phyloP scores from a whole-genome alignment of 2,113 vertebrate species.

The Scopus umbretta region DNA sequence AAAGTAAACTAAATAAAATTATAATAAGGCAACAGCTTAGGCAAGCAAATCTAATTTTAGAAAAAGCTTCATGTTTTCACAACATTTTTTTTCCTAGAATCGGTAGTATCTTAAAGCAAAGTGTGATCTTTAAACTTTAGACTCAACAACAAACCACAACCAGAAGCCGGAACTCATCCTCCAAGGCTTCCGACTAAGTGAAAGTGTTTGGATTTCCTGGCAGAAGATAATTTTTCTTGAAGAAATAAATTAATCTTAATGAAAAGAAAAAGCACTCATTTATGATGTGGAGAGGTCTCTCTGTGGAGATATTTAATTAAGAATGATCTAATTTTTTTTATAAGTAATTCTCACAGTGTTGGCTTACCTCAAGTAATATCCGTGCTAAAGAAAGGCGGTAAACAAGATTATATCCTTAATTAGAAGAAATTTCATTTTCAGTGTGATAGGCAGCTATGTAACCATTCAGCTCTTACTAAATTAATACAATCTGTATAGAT shows the following conservation, averaged over 20 bases:
- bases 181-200: neutral
- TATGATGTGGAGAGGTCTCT: neutral
- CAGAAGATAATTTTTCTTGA: slow-evolving; percentile 12
- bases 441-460: neutral
- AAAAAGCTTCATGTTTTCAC: neutral
- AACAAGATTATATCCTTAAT: neutral
- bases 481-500: neutral
- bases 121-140: neutral
- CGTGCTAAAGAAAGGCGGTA: neutral
- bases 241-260: neutral
- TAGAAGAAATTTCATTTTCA: neutral
- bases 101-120: neutral
- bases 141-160: slow-evolving; percentile 44
- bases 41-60: neutral
- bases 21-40: neutral
- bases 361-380: neutral
- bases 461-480: neutral
- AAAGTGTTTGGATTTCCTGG: neutral
- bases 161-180: neutral
- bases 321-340: slow-evolving; percentile 4
- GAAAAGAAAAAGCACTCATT: neutral
- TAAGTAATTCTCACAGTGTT: neutral
- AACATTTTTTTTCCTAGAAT: neutral
- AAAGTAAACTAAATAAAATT: neutral
- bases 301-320: neutral